Conservation (phyloP, 2,113 vertebrate species). For the Tricholaema leucomelas region DNA sequence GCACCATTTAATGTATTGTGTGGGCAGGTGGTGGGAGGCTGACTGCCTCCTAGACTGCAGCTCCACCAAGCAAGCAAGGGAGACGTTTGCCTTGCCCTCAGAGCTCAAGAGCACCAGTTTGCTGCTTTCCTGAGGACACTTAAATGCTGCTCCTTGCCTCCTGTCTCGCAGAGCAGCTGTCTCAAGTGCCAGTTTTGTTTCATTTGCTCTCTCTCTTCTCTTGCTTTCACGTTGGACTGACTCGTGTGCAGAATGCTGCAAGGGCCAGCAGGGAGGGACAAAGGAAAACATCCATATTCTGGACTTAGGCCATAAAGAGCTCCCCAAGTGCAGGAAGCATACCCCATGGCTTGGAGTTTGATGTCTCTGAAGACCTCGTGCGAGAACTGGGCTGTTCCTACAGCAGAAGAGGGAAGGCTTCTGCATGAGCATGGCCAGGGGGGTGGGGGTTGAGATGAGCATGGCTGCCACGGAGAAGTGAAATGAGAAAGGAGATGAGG, state of each 20-base stretch:
- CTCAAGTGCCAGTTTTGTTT: constrained; percentile 17
- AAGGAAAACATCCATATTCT: neutral
- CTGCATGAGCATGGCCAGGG: constrained; percentile 14
- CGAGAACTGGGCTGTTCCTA: neutral
- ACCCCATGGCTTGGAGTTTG: neutral
- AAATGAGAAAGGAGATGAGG: constrained; percentile 52
- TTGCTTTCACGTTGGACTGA: neutral
- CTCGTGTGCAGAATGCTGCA: neutral
- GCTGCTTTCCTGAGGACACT: neutral
- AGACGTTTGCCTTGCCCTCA: neutral
- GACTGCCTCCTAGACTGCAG: neutral
- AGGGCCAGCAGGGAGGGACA: neutral
- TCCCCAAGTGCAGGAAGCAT: neutral
- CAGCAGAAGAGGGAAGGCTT: constrained; percentile 16
- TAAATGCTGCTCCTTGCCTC: neutral
- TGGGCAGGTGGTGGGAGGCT: neutral
- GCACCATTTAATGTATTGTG: neutral
- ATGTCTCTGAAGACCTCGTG: neutral
- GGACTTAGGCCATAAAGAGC: neutral
- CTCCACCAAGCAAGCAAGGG: neutral
- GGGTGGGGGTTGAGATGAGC: constrained; percentile 38
- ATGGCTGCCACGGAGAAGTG: constrained; percentile 47
- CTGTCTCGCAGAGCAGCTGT: neutral
- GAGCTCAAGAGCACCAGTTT: neutral
- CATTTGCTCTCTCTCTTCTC: neutral